Conservation (phyloP, 2,888 invertebrate species). For the Choristoneura rosaceana region DNA sequence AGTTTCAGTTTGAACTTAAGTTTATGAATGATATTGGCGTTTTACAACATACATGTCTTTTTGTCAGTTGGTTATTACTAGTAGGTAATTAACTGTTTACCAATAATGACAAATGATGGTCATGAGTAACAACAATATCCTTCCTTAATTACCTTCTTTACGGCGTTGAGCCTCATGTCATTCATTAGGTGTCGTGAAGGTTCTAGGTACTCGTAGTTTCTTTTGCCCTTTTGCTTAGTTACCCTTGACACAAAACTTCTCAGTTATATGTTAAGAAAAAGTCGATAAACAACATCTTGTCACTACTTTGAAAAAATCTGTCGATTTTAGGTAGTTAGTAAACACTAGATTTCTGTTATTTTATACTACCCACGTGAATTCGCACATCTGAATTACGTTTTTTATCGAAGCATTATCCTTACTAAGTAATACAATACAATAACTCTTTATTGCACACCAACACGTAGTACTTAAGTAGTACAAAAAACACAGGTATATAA, state of each 20-base stretch:
- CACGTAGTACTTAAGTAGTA: too few species aligned
- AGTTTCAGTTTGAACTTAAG: neutral
- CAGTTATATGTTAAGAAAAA: neutral
- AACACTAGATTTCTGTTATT: too few species aligned
- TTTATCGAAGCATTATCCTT: neutral
- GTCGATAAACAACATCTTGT: neutral
- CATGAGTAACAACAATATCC: neutral
- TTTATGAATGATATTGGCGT: neutral
- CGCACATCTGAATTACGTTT: neutral
- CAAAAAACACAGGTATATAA: too few species aligned
- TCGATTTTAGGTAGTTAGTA: neutral
- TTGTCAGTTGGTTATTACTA: slow-evolving; percentile 16
- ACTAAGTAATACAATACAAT: too few species aligned
- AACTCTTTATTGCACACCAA: too few species aligned
- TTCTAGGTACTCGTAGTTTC: neutral
- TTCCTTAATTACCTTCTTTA: neutral
- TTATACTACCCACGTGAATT: neutral
- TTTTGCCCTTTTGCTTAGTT: neutral
- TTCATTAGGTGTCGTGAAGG: neutral
- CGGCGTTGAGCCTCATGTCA: neutral
- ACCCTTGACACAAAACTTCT: neutral
- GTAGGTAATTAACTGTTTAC: slow-evolving; percentile 10
- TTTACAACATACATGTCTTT: slow-evolving; percentile 8
- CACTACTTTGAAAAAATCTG: neutral
- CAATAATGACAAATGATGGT: slow-evolving; percentile 10